Evolutionary conservation across 2,888 invertebrate species (phyloP).

Genomic region (Auanema sp.): DNA sequence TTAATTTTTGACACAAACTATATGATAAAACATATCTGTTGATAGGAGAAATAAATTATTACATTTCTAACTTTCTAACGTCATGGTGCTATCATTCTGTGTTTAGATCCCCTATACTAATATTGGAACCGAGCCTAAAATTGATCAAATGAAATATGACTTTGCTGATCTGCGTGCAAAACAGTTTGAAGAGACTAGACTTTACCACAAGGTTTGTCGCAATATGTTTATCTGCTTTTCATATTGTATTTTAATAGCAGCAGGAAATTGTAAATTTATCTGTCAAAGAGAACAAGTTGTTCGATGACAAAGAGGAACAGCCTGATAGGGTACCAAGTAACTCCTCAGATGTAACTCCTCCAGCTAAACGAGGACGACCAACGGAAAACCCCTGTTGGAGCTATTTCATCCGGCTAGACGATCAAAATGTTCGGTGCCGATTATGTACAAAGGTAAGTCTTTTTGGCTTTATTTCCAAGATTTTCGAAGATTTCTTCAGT

Average conservation of each 20-base stretch:
- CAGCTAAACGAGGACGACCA: slow-evolving; percentile 42
- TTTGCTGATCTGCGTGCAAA: slow-evolving; percentile 12
- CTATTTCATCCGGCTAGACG: slow-evolving; percentile 44
- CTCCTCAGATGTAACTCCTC: slow-evolving; percentile 3
- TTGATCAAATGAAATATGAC: slow-evolving; percentile 17
- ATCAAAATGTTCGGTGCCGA: slow-evolving; percentile 43
- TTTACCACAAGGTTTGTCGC: slow-evolving; percentile 17
- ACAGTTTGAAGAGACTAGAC: slow-evolving; percentile 12
- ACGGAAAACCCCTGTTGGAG: slow-evolving; percentile 52
- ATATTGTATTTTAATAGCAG: neutral
- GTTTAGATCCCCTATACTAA: slow-evolving; percentile 18
- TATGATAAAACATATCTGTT: too few relatives aligned
- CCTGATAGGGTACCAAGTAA: slow-evolving; percentile 3
- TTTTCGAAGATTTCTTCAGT: neutral
- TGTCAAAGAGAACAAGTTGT: slow-evolving; percentile 8
- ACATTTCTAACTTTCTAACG: neutral
- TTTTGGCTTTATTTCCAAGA: neutral
- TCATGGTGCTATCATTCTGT: neutral
- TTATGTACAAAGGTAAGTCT: slow-evolving; percentile 40
- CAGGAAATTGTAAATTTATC: neutral
- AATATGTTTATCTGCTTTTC: neutral
- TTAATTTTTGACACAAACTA: too few relatives aligned
- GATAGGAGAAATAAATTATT: neutral
- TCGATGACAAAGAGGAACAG: slow-evolving; percentile 5
- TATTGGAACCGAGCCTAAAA: slow-evolving; percentile 3